Percentiles rank a stretch among this genome's conserved stretches.
These are phyloP conservation scores for Numenius phaeopus DNA, from an alignment of 2,797 vertebrate species.

Conservation along the genomic window DNA sequence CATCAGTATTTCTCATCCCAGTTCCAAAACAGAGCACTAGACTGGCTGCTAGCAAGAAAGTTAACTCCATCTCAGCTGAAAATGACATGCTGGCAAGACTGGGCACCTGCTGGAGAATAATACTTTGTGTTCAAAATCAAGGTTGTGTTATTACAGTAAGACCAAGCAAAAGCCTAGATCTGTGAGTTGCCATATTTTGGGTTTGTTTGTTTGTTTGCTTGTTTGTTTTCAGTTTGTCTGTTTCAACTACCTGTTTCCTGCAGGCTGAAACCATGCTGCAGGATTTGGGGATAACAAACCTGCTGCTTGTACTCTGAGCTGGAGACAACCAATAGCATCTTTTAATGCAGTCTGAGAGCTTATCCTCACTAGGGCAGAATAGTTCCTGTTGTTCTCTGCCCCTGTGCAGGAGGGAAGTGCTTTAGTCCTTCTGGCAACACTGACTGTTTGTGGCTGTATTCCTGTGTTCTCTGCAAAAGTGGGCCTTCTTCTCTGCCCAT, in stretches of 20 bases:
- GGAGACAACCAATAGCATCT: neutral
- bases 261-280: neutral
- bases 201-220: neutral
- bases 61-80: neutral
- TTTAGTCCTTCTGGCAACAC: neutral
- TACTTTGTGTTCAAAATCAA: neutral
- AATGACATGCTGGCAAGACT: neutral
- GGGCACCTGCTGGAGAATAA: neutral
- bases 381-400: neutral
- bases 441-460: neutral
- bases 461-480: neutral
- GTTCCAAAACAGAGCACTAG: neutral
- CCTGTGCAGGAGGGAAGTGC: neutral
- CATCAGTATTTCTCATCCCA: neutral
- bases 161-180: neutral
- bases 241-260: neutral
- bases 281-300: neutral
- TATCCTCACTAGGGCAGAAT: neutral
- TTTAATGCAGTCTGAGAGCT: neutral
- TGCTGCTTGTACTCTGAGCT: neutral
- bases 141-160: neutral
- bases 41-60: neutral
- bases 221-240: neutral
- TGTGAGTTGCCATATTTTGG: neutral
- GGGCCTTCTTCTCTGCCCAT: neutral